Evolutionary conservation across 64 coral and sea anemone genomes (phyloP).

Genomic region (Pocillopora verrucosa): DNA sequence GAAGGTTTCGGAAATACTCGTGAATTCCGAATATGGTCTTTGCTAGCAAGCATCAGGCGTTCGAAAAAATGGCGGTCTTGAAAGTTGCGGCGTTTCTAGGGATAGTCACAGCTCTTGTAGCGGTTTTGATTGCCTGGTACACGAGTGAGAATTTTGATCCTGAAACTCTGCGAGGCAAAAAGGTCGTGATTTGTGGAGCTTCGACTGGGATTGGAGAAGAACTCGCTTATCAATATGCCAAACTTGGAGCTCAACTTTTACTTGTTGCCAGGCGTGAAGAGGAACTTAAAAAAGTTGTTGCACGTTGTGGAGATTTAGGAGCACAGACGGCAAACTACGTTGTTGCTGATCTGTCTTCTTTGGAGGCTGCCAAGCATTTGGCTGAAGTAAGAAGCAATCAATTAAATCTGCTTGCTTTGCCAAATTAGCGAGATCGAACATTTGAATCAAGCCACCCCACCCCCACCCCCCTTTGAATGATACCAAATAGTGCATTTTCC

Average conservation of each 20-base stretch:
- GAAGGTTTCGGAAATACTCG: constrained; percentile 10
- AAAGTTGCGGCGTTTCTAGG: constrained; percentile 20
- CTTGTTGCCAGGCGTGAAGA: constrained; percentile 72
- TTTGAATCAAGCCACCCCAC: too few relatives aligned
- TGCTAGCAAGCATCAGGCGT: background rate
- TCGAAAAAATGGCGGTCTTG: background rate
- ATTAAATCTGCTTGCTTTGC: background rate
- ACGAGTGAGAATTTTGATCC: constrained; percentile 41
- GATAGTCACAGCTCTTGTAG: constrained; percentile 37
- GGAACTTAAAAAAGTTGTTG: constrained; percentile 52
- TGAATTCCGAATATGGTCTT: background rate
- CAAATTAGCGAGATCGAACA: too few relatives aligned
- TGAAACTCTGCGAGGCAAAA: constrained; percentile 56
- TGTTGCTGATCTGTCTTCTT: constrained; percentile 76
- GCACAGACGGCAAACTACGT: constrained; percentile 63
- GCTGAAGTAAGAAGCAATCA: background rate
- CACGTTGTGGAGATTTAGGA: constrained; percentile 62
- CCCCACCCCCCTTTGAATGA: too few relatives aligned
- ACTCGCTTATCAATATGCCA: constrained; percentile 68
- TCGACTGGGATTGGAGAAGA: constrained; percentile 78
- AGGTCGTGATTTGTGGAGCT: constrained; percentile 71
- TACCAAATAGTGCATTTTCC: constrained; percentile 8
- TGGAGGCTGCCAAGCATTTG: constrained; percentile 60
- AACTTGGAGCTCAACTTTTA: constrained; percentile 68
- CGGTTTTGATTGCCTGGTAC: constrained; percentile 66